Conservation (phyloP, 2,797 vertebrate genomes). For the Hippopotamyrus pictus region DNA sequence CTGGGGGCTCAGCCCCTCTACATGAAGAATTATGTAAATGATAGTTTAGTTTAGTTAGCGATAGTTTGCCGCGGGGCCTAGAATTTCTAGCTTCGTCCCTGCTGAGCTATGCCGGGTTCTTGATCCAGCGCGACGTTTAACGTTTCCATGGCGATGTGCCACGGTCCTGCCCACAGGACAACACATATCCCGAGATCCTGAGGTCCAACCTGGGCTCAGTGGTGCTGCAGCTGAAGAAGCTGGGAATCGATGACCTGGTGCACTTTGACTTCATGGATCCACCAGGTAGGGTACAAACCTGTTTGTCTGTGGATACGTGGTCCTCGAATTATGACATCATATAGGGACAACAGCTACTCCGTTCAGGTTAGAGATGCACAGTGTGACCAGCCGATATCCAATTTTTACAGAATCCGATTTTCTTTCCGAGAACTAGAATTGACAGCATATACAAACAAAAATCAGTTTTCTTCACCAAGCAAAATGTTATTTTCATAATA, state of each 20-base stretch:
- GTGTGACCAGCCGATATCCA: neutral
- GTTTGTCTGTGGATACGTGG: neutral
- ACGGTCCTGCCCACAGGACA: conserved; percentile 68
- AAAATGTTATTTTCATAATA: neutral
- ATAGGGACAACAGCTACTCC: neutral
- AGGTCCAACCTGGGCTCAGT: conserved; percentile 96
- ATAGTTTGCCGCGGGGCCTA: too few relatives aligned
- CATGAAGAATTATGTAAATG: neutral
- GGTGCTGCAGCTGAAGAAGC: conserved; percentile 94
- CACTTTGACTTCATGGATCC: conserved; percentile 99
- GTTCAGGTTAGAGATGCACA: neutral
- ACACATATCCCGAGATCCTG: conserved; percentile 98
- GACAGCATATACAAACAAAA: neutral
- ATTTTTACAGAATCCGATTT: neutral
- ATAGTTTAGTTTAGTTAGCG: too few relatives aligned
- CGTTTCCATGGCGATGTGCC: neutral
- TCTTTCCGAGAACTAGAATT: neutral
- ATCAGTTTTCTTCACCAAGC: neutral
- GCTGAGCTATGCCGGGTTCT: neutral
- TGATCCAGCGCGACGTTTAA: neutral
- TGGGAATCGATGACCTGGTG: conserved; percentile 97
- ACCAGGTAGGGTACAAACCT: conserved; percentile 67
- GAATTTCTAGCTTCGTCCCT: neutral
- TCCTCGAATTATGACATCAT: neutral
- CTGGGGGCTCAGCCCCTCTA: neutral